phyloP scores from a whole-genome alignment of 2,888 invertebrate species.

The Parnassius smintheus region DNA sequence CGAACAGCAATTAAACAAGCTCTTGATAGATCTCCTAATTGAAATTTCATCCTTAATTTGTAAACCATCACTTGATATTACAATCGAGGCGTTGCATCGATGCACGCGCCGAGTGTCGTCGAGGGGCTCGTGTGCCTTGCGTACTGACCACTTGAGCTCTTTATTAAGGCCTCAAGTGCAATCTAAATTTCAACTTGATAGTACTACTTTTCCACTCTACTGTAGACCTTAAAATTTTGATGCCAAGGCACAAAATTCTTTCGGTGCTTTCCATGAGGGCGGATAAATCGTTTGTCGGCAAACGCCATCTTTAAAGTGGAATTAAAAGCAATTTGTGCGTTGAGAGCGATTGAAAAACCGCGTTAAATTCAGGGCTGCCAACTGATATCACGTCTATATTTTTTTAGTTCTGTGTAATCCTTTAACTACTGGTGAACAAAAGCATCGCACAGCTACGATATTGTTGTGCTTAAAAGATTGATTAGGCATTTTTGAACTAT shows the following conservation, averaged over 20 bases:
- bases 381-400: not conserved
- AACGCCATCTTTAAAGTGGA: constrained; percentile 63
- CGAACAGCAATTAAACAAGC: not conserved
- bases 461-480: too few species aligned
- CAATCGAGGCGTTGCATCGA: constrained; percentile 27
- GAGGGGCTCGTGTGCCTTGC: constrained; percentile 28
- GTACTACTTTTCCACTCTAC: constrained; percentile 19
- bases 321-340: constrained; percentile 71
- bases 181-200: constrained; percentile 46
- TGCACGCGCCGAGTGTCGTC: constrained; percentile 28
- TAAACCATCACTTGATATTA: constrained; percentile 22
- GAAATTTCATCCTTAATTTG: constrained; percentile 14
- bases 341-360: constrained; percentile 60
- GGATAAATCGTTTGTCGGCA: constrained; percentile 52
- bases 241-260: constrained; percentile 8
- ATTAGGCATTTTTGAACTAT: too few species aligned
- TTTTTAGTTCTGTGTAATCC: too few species aligned
- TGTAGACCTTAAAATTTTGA: constrained; percentile 13
- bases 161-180: constrained; percentile 55
- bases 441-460: too few species aligned
- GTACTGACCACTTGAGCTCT: constrained; percentile 49
- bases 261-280: constrained; percentile 28
- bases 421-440: too few species aligned
- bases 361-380: constrained; percentile 31
- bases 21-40: constrained; percentile 17